Conservation (phyloP, 2,888 invertebrate species). For the Aproaerema taeniolella region DNA sequence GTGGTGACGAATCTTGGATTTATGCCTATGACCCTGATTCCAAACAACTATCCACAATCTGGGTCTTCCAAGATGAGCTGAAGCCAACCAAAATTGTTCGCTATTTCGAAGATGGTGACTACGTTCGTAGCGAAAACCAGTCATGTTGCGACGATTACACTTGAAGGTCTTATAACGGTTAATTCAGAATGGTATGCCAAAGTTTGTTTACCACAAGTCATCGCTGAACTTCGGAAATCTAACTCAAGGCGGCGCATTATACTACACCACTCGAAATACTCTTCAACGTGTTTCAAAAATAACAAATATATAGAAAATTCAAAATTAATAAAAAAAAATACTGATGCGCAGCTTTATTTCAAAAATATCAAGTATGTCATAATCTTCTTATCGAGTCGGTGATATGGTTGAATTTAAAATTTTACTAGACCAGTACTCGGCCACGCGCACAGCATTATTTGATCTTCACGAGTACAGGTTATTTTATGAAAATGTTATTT, state of each 20-base stretch:
- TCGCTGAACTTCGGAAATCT: constrained; percentile 17
- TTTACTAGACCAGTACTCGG: too few species aligned
- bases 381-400: too few species aligned
- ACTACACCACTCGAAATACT: constrained; percentile 18
- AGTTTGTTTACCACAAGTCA: constrained; percentile 18
- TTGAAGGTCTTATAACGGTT: constrained; percentile 10
- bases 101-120: constrained; percentile 17
- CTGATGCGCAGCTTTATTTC: too few species aligned
- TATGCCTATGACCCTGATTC: constrained; percentile 8
- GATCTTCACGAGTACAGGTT: too few species aligned
- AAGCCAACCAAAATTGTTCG: constrained; percentile 14
- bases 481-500: too few species aligned
- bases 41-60: constrained; percentile 10
- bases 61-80: constrained; percentile 11
- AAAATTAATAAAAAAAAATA: too few species aligned
- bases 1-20: constrained; percentile 19
- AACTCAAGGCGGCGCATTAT: constrained; percentile 18
- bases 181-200: constrained; percentile 15
- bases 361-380: too few species aligned
- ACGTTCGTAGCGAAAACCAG: constrained; percentile 17
- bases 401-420: too few species aligned
- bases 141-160: constrained; percentile 14
- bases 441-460: too few species aligned
- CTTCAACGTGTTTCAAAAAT: too few species aligned
- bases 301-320: too few species aligned